A percentile compares a stretch with the other conserved stretches of the same genome.
Conservation (phyloP, 1,140 invertebrate genomes). For the Diuraphis noxia region DNA sequence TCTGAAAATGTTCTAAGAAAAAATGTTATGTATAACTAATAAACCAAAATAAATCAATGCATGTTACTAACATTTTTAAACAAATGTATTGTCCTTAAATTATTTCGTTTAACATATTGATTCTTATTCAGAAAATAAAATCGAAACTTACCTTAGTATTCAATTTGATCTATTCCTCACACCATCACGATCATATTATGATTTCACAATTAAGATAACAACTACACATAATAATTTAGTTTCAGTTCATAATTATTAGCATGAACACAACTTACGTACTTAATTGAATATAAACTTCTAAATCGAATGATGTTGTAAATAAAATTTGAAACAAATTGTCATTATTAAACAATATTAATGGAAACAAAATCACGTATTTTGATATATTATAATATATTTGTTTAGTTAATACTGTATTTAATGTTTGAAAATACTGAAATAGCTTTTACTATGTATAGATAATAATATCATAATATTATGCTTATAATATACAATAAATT, state of each 20-base stretch:
- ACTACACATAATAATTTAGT: neutral
- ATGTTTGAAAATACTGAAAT: too few species aligned
- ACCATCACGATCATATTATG: neutral
- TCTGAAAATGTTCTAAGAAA: neutral
- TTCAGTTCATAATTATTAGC: neutral
- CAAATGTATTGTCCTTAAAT: neutral
- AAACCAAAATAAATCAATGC: neutral
- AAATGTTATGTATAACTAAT: neutral
- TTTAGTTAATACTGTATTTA: too few species aligned
- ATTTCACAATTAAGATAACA: neutral
- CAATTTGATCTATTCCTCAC: neutral
- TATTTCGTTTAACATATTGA: neutral
- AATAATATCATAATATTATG: neutral
- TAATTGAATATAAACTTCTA: too few species aligned
- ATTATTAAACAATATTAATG: too few species aligned
- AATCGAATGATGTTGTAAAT: too few species aligned
- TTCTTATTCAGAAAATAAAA: neutral
- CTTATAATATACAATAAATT: too few species aligned
- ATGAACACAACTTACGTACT: neutral
- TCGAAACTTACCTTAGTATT: neutral
- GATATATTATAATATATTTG: too few species aligned
- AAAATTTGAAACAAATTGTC: too few species aligned
- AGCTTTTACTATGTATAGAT: too few species aligned
- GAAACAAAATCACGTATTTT: too few species aligned
- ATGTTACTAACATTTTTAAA: neutral